Percentiles rank a stretch among this genome's conserved stretches.
phyloP scores from a whole-genome alignment of 2,888 invertebrate genomes.

The Zaprionus obscuricornis region DNA sequence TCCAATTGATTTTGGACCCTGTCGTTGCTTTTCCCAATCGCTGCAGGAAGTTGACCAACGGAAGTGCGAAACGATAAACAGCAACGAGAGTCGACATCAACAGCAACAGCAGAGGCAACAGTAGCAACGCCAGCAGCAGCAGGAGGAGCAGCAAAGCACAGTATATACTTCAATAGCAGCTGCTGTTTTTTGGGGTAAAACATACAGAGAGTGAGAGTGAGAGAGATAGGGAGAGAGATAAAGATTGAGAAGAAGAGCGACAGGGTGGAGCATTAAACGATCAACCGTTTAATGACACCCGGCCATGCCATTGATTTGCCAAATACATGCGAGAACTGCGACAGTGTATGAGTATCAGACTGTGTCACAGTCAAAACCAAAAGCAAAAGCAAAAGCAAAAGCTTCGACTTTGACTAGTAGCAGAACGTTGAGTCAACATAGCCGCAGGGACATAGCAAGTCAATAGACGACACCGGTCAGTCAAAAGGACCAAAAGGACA shows the following conservation, averaged over 20 bases:
- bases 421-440: conserved; percentile 63
- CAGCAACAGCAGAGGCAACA: conserved; percentile 17
- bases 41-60: conserved; percentile 76
- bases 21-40: conserved; percentile 58
- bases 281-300: conserved; percentile 78
- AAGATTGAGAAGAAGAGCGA: neutral
- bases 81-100: conserved; percentile 47
- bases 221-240: neutral
- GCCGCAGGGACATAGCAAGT: conserved; percentile 69
- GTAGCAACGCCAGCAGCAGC: neutral
- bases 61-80: conserved; percentile 78
- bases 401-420: conserved; percentile 30
- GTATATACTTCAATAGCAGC: conserved; percentile 48
- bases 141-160: conserved; percentile 6
- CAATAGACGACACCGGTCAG: conserved; percentile 53
- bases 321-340: conserved; percentile 60
- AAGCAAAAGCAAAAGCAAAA: conserved; percentile 14
- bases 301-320: conserved; percentile 75
- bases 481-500: conserved; percentile 46
- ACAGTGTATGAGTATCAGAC: neutral
- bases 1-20: conserved; percentile 76
- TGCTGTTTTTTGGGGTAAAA: conserved; percentile 30
- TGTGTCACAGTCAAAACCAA: conserved; percentile 1
- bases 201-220: neutral
- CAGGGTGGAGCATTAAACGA: conserved; percentile 67